Evolutionary conservation across 2,888 invertebrate species (phyloP).

Genomic region (Encarsia formosa): DNA sequence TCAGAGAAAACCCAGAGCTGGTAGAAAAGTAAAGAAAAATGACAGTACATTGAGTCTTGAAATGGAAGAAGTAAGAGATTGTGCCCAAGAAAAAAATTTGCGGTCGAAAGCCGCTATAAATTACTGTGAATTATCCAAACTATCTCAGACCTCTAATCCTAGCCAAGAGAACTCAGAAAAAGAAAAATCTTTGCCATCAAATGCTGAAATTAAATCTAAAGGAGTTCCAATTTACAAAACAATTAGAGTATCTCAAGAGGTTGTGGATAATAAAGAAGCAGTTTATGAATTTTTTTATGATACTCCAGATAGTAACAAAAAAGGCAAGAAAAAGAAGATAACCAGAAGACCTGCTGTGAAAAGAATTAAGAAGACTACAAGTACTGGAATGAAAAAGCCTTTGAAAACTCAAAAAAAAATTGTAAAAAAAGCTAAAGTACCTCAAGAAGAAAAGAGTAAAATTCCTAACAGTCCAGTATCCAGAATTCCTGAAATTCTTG

Average conservation of each 20-base stretch:
- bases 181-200: background rate
- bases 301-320: slow-evolving; percentile 15
- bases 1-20: background rate
- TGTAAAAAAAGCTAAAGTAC: slow-evolving; percentile 3
- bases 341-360: slow-evolving; percentile 11
- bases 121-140: slow-evolving; percentile 23
- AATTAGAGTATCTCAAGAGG: slow-evolving; percentile 13
- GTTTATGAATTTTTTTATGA: slow-evolving; percentile 28
- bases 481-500: slow-evolving; percentile 6
- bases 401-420: slow-evolving; percentile 2
- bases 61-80: background rate
- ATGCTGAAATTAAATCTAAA: slow-evolving; percentile 5
- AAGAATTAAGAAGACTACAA: slow-evolving; percentile 9
- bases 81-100: slow-evolving; percentile 6
- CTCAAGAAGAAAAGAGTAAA: background rate
- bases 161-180: background rate
- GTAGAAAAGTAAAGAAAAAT: background rate
- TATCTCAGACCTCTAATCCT: slow-evolving; percentile 7
- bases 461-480: background rate
- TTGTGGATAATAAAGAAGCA: slow-evolving; percentile 15
- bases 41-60: slow-evolving; percentile 10
- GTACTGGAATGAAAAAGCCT: background rate
- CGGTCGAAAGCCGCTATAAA: slow-evolving; percentile 20
- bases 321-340: slow-evolving; percentile 17
- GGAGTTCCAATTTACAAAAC: slow-evolving; percentile 25